Base-by-base conservation (phyloP, 2,888 invertebrate genomes). In the Ormyrus thymus region DNA sequence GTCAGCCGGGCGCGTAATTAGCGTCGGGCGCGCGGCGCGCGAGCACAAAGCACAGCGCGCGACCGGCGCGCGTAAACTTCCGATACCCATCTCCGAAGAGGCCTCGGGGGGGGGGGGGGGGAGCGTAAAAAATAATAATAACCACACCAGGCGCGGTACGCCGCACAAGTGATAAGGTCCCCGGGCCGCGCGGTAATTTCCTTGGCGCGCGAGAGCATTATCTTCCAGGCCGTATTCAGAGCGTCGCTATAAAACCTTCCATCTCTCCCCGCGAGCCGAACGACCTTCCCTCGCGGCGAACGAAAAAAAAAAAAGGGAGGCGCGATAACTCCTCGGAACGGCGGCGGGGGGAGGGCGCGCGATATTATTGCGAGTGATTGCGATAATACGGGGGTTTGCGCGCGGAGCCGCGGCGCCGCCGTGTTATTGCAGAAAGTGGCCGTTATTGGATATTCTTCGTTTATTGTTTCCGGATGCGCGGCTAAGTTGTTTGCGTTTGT, bases 281-380 rank as follows among this genome's bases (percentile, higher is more conserved):
- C 53, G 72, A 72, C 51, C 11, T 62, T 62, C 1, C 61, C 55
- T 13, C 29, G 29, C 29, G 50, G 9, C 45, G 15, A 6, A 50
- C 11, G 15, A 50, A 50, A 29, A 29, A 11, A 65, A 3, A 53
- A 43, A 46, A 69, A 43, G 10, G 43, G 55, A 45, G 64, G 11
- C 46, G n/a, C 51, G 73, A 65, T 65, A 65, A 65, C 56, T 64
- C 46, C 56, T 73, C 46, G 56, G 56, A 51, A 15, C 7, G 13
- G 10, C 15, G 43, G 66, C n/a, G 51, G 53, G n/a, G 5, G 45
- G 45, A 7, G 55, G 11, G 48, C 2, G 51, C 15, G 55, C 55
- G 64, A 73, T 73, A 73, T 73, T 73, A 65, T 73, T 73, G n/a
- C n/a, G 65, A 65, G 73, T 73, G 65, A 73, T 73, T 73, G 64